Conservation (phyloP, 2,113 vertebrate genomes). For the mouse (Mus musculus) region GRCm39 chr4:119213001-119213500, state of each 20-base stretch:
- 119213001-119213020: background rate
- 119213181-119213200: background rate
- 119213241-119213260: background rate
- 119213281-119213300: background rate
- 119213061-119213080: background rate
- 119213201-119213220: background rate
- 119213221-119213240: background rate
- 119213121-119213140: background rate
- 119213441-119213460: background rate
- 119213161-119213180: background rate
- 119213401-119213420: background rate
- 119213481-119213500: background rate
- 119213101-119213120: background rate
- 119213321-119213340: background rate
- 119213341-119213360: background rate
- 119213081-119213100: background rate
- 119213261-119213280: background rate
- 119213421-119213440: background rate
- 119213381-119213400: background rate
- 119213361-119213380: conserved; percentile 25
- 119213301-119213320: too few relatives aligned
- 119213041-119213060: background rate
- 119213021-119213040: conserved; percentile 3
- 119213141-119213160: background rate
- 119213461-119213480: background rate